Conservation (phyloP, 2,113 vertebrate species). For the Aleadryas rufinucha region DNA sequence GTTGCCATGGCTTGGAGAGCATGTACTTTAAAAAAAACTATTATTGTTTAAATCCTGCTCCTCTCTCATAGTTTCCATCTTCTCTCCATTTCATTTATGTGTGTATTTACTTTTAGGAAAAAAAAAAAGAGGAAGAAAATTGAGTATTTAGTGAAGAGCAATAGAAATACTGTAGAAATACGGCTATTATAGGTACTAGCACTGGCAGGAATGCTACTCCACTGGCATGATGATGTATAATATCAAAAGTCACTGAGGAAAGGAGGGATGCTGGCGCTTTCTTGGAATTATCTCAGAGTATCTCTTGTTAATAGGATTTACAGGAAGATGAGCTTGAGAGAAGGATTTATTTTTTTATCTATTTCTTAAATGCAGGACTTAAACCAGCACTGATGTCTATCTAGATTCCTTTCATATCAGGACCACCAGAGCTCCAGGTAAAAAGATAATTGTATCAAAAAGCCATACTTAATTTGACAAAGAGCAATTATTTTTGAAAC, state of each 20-base stretch:
- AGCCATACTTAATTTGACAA: background rate
- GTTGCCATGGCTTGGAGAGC: background rate
- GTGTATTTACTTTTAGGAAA: background rate
- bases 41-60: background rate
- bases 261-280: background rate
- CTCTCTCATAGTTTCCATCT: background rate
- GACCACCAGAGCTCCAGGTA: background rate
- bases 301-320: conserved; percentile 11
- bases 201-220: background rate
- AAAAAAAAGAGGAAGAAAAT: background rate
- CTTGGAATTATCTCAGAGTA: background rate
- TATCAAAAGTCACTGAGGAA: background rate
- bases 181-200: background rate
- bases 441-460: background rate
- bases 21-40: background rate
- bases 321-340: background rate
- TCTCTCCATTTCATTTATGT: background rate
- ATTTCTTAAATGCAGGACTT: background rate
- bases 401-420: background rate
- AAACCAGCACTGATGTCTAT: background rate
- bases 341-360: background rate
- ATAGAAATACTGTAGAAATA: background rate
- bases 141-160: background rate
- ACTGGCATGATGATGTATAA: background rate
- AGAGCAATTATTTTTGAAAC: background rate